Base-by-base conservation (phyloP, 1,140 invertebrate species). In the Orius laevigatus region DNA sequence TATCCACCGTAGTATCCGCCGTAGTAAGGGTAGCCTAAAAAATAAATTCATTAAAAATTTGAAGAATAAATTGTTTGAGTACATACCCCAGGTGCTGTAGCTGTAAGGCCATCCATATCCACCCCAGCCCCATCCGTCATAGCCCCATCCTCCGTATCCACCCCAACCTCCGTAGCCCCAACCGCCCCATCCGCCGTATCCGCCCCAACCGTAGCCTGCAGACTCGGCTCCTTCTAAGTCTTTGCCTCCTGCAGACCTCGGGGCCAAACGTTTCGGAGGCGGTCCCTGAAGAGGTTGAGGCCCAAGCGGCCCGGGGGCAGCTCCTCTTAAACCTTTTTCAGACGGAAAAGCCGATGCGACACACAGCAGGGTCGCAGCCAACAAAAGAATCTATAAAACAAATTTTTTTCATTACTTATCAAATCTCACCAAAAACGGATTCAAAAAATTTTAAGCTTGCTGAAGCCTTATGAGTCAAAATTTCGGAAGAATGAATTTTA, bases 171-270 rank as follows among this genome's bases (percentile, higher is more conserved):
- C 43, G 6, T 33, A 45, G n/a, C 43, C 43, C 4, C 43, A 4
- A 14, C 43, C 43, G 10, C 31, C 20, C 8, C 12, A 31, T 4
- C 43, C 43, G 5, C 43, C 12, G 20, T 14, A 15, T 6, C 66
- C 65, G 58, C 60, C 66, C 39, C 53, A 54, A 33, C 62, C 58
- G 0, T 65, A 66, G 0, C 63, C 66, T 0, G 62, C 61, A 0
- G 65, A 59, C 49, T 68, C 62, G 1, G 67, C 58, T 45, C 67
- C 66, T 12, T 61, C 63, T 34, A 64, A 63, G 11, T 63, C 60
- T 41, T 60, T 49, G 6, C 42, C 44, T 10, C 14, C 41, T 12
- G 43, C 50, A 4, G 25, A 25, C 8, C 25, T 25, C 25, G 25
- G 25, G 3, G 8, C 25, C 25, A 25, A 25, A 25, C 8, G 25